Evolutionary conservation across 2,797 vertebrate genomes (phyloP).

Genomic region (Melanotaenia boesemani): DNA sequence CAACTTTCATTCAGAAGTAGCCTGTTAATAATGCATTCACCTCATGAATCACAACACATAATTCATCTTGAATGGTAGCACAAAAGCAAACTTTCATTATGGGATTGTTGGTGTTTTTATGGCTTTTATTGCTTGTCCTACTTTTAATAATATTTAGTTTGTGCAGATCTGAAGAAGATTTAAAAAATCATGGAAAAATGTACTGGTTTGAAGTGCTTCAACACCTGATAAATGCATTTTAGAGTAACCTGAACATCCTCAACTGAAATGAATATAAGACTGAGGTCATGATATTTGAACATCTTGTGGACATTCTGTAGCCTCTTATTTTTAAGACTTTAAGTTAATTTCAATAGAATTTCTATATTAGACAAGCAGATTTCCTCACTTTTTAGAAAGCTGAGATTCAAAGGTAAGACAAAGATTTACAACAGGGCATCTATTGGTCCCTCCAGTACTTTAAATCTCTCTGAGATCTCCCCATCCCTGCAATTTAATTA

Average conservation of each 20-base stretch:
- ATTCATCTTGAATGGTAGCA: not conserved
- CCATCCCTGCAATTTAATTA: not conserved
- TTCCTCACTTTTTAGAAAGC: too few species aligned
- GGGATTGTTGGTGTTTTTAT: not conserved
- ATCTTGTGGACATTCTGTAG: not conserved
- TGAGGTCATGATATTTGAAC: not conserved
- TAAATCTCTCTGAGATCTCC: not conserved
- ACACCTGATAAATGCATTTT: not conserved
- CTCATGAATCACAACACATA: not conserved
- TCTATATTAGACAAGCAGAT: not conserved
- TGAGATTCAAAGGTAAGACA: not conserved
- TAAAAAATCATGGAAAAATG: not conserved
- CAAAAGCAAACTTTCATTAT: not conserved
- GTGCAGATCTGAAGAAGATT: not conserved
- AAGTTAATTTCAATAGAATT: not conserved
- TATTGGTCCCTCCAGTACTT: too few species aligned
- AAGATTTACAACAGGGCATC: too few species aligned
- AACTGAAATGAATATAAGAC: not conserved
- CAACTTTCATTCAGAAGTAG: slow-evolving; percentile 1
- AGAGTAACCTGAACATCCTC: not conserved
- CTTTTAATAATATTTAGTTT: not conserved
- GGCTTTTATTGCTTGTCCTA: not conserved
- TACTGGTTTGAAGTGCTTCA: not conserved
- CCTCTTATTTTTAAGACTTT: not conserved
- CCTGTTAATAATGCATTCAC: slow-evolving; percentile 4